Evolutionary conservation across 2,888 invertebrate genomes (phyloP), one percentile per base, ranked within the genome.

Genomic region (Tridacna gigas): DNA sequence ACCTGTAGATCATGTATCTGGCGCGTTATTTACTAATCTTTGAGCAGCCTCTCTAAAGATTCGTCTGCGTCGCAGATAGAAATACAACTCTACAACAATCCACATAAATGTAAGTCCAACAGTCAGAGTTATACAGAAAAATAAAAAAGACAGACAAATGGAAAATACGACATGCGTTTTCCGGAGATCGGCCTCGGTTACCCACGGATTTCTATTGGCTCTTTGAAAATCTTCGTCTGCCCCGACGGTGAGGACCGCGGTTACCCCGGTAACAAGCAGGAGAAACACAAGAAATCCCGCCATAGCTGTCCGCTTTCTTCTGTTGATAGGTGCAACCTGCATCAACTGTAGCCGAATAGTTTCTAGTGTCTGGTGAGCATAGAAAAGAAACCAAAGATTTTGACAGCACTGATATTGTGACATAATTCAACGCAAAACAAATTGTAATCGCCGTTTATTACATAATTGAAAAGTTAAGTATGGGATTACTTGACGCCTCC

Each of bases 61-160:
- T 15, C 84, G 79, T n/a, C 89, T 80, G 18, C 90, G 76, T n/a
- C 89, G 89, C 13, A 86, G 61, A 48, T 83, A 74, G 73, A 89
- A 89, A 67, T 86, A 89, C 7, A 86, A 82, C 73, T 91, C 91
- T 63, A 91, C 69, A 0, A 86, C 83, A 12, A 86, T 28, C 91
- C 91, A 91, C 20, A 89, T 82, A 0, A 90, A 25, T 9, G 85
- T 48, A 18, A 90, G 69, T 26, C 91, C 91, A 47, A 89, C 75
- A 28, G 89, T 89, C 73, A 90, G 37, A 3, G 91, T 89, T 13
- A 88, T 84, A 48, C 88, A 86, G 84, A 91, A 91, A 69, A 91
- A 88, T 26, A 89, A 71, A 71, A 90, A 89, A 11, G 90, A 88
- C 20, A 91, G 71, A 69, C 90, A 90, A 0, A 91, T 86, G 12